Conservation (phyloP, 2,797 vertebrate species). For the Philypnodon macrostomus region DNA sequence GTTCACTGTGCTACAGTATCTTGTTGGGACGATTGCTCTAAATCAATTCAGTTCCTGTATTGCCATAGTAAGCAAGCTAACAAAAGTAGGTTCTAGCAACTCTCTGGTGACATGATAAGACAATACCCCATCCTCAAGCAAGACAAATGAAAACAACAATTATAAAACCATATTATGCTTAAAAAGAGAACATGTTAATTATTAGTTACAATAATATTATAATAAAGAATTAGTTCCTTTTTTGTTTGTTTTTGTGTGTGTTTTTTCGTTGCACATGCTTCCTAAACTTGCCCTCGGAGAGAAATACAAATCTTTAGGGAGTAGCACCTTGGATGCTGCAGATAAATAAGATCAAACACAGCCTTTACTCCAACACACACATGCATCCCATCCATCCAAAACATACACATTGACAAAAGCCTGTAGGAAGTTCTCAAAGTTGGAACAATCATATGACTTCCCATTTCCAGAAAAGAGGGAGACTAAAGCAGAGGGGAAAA, state of each 20-base stretch:
- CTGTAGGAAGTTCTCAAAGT: slow-evolving; percentile 79
- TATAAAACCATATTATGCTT: no score
- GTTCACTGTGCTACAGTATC: no score
- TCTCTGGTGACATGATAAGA: no score
- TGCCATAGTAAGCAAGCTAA: no score
- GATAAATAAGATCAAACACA: slow-evolving; percentile 76
- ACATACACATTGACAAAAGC: slow-evolving; percentile 67
- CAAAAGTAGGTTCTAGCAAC: no score
- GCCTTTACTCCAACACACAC: slow-evolving; percentile 66
- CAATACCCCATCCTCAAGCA: no score
- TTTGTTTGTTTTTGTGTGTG: slow-evolving; percentile 61
- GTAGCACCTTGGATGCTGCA: slow-evolving; percentile 69
- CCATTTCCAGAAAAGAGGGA: slow-evolving; percentile 52
- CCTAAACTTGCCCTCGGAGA: slow-evolving; percentile 65
- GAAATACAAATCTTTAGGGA: slow-evolving; percentile 68
- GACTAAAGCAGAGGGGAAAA: slow-evolving; percentile 55
- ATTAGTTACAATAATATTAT: slow-evolving; percentile 70
- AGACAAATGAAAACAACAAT: no score
- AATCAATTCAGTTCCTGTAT: no score
- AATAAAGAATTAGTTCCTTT: slow-evolving; percentile 1
- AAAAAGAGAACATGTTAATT: no score
- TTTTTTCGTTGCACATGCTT: slow-evolving; percentile 57
- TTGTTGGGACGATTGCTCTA: no score
- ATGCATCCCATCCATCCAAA: slow-evolving; percentile 50
- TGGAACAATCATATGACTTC: slow-evolving; percentile 68